Percentiles rank a stretch among this genome's conserved stretches.
Evolutionary conservation across 2,888 invertebrate species (phyloP).

Genomic region (Agrotis puta): DNA sequence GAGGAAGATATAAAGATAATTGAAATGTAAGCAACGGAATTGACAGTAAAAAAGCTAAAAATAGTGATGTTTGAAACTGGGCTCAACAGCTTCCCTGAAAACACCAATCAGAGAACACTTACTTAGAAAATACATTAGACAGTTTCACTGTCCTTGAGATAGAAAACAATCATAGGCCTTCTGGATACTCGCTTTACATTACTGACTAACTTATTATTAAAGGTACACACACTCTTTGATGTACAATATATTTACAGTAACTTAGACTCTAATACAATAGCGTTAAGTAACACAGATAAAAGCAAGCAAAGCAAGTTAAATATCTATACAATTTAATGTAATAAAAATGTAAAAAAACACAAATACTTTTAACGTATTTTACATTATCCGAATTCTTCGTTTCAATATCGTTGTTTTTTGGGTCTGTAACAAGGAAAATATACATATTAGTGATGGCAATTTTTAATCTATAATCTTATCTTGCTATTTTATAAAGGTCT

Average conservation of each 20-base stretch:
- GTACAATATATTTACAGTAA: conserved; percentile 46
- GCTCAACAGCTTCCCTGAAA: conserved; percentile 81
- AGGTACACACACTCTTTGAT: conserved; percentile 15
- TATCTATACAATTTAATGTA: conserved; percentile 45
- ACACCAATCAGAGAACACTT: conserved; percentile 69
- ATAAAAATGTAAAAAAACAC: conserved; percentile 35
- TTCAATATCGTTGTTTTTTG: conserved; percentile 51
- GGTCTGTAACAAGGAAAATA: conserved; percentile 44
- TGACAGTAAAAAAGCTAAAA: conserved; percentile 23
- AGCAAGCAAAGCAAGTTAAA: conserved; percentile 66
- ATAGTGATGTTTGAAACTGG: conserved; percentile 81
- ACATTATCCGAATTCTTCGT: conserved; percentile 54
- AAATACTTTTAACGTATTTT: conserved; percentile 26
- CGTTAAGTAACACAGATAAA: conserved; percentile 62
- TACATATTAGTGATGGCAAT: neutral
- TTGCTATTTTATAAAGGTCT: no score
- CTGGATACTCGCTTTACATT: conserved; percentile 80
- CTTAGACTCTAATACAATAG: conserved; percentile 31
- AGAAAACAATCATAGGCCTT: conserved; percentile 76
- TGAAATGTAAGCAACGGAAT: conserved; percentile 49
- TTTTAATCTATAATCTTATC: no score
- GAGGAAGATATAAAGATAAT: neutral
- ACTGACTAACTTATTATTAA: conserved; percentile 53
- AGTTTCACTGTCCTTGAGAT: conserved; percentile 49
- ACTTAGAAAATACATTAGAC: conserved; percentile 47